Conservation (phyloP, 2,797 vertebrate genomes). For the Ctenosaura bakeri region DNA sequence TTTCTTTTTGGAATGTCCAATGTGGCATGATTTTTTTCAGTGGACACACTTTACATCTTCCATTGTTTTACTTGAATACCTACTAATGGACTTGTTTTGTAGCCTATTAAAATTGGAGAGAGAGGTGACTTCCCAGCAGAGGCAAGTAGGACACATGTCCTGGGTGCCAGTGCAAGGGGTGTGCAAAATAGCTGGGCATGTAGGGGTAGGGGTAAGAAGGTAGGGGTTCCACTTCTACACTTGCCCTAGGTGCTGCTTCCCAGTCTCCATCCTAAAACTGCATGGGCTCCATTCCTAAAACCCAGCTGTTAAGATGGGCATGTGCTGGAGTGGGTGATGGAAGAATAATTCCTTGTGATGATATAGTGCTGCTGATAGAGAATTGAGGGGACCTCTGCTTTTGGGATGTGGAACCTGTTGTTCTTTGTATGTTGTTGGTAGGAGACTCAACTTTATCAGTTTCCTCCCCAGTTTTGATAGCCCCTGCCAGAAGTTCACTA, state of each 20-base stretch:
- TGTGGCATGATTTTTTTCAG: background rate
- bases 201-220: too few relatives aligned
- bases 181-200: too few relatives aligned
- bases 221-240: too few relatives aligned
- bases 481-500: too few relatives aligned
- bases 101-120: background rate
- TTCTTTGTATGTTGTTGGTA: background rate
- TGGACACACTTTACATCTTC: background rate
- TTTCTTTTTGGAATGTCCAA: too few relatives aligned
- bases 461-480: too few relatives aligned
- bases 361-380: background rate
- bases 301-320: too few relatives aligned
- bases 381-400: background rate
- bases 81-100: background rate
- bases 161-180: too few relatives aligned
- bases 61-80: background rate
- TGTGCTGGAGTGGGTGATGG: background rate
- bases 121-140: too few relatives aligned
- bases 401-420: background rate
- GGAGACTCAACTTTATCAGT: too few relatives aligned
- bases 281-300: background rate
- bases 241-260: too few relatives aligned
- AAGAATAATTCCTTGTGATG: background rate
- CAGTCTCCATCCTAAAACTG: background rate
- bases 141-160: too few relatives aligned